These are phyloP conservation scores for Polypedilum vanderplanki DNA, from an alignment of 1,140 invertebrate genomes.

Conservation along the genomic window DNA sequence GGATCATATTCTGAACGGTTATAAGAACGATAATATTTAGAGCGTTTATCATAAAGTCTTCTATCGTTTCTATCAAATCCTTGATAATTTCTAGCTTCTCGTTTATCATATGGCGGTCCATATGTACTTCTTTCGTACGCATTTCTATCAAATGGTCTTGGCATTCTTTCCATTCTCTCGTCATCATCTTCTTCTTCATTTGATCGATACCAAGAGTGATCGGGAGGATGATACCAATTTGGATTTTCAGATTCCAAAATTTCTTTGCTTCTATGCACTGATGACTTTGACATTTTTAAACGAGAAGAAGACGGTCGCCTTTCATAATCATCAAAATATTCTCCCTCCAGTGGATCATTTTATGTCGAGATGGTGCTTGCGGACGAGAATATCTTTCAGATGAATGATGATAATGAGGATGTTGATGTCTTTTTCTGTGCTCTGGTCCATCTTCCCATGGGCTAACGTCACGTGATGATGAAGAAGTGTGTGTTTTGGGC, in stretches of 20 bases:
- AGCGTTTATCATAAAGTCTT: slow-evolving; percentile 34
- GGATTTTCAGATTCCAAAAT: slow-evolving; percentile 37
- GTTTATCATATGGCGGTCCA: slow-evolving; percentile 42
- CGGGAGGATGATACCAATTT: slow-evolving; percentile 41
- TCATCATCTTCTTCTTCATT: slow-evolving; percentile 38
- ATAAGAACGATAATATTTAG: slow-evolving; percentile 40
- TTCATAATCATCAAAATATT: slow-evolving; percentile 22
- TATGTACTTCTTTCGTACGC: slow-evolving; percentile 42
- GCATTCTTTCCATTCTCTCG: slow-evolving; percentile 32
- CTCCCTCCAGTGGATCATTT: not conserved
- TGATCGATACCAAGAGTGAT: slow-evolving; percentile 40
- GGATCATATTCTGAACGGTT: slow-evolving; percentile 34
- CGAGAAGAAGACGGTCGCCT: not conserved
- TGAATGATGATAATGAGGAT: not conserved
- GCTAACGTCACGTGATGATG: slow-evolving; percentile 60
- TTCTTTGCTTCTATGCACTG: not conserved
- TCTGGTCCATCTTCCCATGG: slow-evolving; percentile 61
- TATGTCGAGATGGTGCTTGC: not conserved
- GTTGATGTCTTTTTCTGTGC: slow-evolving; percentile 36
- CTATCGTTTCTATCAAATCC: slow-evolving; percentile 35
- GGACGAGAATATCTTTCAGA: not conserved
- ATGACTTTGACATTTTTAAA: not conserved
- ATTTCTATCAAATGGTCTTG: slow-evolving; percentile 40
- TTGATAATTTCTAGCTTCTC: slow-evolving; percentile 35
- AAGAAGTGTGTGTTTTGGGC: slow-evolving; percentile 53